Base-by-base conservation (phyloP, 2,888 invertebrate species). In the Orthosia gothica region DNA sequence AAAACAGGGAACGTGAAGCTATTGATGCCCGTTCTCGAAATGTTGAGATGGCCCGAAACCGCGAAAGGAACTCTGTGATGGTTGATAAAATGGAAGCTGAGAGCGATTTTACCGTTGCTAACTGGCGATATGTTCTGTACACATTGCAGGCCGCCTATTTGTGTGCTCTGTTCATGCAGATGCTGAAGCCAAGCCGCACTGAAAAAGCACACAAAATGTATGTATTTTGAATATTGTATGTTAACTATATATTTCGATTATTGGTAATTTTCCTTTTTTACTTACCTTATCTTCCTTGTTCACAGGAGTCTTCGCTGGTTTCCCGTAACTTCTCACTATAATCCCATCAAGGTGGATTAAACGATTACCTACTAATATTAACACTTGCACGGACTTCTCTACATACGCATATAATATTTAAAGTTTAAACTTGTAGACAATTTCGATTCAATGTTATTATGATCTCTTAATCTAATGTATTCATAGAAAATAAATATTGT, bases 91-190 rank as follows among this genome's bases (percentile, higher is more conserved):
- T 62, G 40, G 76, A 67, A 71, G 70, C 63, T n/a, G 83, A 83
- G 49, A 77, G 55, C n/a, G 67, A 84, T 18, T 63, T 80, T 40
- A 64, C 50, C 15, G 40, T 74, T 45, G 82, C 86, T 52, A 92
- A 88, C 74, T 95, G 94, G 95, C 92, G 93, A 83, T 91, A 92
- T 70, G 59, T 94, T n/a, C 88, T 96, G 64, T 95, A 94, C 79
- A 90, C 92, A 18, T 61, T 96, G 67, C 95, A 96, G 89, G 93
- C 87, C 16, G 89, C 93, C 59, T 96, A 96, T 79, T 73, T 95
- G 40, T 90, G 92, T 76, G 89, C 92, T 9, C 79, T 95, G 9
- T 71, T 95, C 54, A 81, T 91, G 72, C 93, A 94, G 73, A 82
- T 92, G 81, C 64, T 92, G 70, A 84, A 88, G 32, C 88, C 90